Percentiles rank a stretch among this genome's conserved stretches.
Evolutionary conservation across 2,888 invertebrate species (phyloP).

Genomic region (Dinocampus coccinellae): DNA sequence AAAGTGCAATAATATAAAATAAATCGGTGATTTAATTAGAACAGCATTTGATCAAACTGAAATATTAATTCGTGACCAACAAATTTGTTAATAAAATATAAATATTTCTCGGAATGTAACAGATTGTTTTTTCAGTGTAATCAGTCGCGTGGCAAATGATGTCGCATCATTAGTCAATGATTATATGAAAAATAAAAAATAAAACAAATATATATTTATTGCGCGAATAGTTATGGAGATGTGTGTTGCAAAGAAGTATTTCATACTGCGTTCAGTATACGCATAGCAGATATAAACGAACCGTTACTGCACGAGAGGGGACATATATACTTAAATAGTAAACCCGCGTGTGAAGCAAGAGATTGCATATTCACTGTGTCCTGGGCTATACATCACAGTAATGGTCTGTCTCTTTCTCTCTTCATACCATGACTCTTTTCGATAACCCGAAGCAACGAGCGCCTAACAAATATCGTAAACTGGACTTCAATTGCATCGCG

Average conservation of each 20-base stretch:
- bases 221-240: slow-evolving; percentile 26
- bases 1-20: too few relatives aligned
- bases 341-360: slow-evolving; percentile 36
- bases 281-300: slow-evolving; percentile 36
- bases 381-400: slow-evolving; percentile 42
- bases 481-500: slow-evolving; percentile 48
- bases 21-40: too few relatives aligned
- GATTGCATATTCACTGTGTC: slow-evolving; percentile 40
- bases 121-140: too few relatives aligned
- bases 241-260: slow-evolving; percentile 25
- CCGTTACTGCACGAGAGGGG: slow-evolving; percentile 31
- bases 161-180: slow-evolving; percentile 27
- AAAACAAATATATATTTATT: neutral
- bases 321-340: slow-evolving; percentile 40
- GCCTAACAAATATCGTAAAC: slow-evolving; percentile 45
- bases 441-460: slow-evolving; percentile 36
- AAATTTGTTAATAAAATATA: too few relatives aligned
- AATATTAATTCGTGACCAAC: slow-evolving; percentile 15
- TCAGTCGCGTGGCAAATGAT: slow-evolving; percentile 9
- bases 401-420: slow-evolving; percentile 39
- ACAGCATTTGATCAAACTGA: too few relatives aligned
- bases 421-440: slow-evolving; percentile 32
- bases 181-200: neutral
- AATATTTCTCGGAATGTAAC: too few relatives aligned
- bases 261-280: slow-evolving; percentile 24